These are phyloP conservation scores for Cotesia chilonis DNA, from an alignment of 1,140 invertebrate species.

Conservation along the genomic window DNA sequence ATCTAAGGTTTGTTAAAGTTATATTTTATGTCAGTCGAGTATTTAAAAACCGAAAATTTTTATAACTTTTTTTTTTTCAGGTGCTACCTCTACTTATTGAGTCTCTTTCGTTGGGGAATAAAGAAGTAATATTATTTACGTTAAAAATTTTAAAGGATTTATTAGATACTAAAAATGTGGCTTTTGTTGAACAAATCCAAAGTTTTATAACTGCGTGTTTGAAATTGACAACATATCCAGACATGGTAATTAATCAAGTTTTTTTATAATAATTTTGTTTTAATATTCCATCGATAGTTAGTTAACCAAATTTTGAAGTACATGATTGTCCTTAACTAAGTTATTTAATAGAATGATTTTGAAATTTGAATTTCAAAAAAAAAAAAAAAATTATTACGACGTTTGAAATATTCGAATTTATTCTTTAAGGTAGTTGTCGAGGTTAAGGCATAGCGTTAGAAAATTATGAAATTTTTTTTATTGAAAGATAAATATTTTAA, in stretches of 20 bases:
- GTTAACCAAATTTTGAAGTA: too few species aligned
- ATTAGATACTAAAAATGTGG: conserved; percentile 66
- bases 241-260: conserved; percentile 68
- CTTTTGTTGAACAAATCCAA: conserved; percentile 70
- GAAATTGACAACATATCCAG: conserved; percentile 67
- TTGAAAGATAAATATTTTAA: too few species aligned
- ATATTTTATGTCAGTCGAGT: neutral
- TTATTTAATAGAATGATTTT: too few species aligned
- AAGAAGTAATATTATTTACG: conserved; percentile 68
- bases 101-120: conserved; percentile 70
- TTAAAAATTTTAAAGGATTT: conserved; percentile 70
- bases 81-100: conserved; percentile 74
- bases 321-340: too few species aligned
- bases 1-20: conserved; percentile 62
- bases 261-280: conserved; percentile 36
- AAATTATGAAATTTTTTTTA: too few species aligned
- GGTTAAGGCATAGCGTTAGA: too few species aligned
- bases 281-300: conserved; percentile 3
- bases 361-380: too few species aligned
- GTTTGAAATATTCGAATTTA: too few species aligned
- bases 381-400: too few species aligned
- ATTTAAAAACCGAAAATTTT: neutral
- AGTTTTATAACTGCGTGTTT: conserved; percentile 74
- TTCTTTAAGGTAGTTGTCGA: too few species aligned
- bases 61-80: conserved; percentile 61